Conservation (phyloP, 2,113 vertebrate genomes). For the Sigmodon hispidus region DNA sequence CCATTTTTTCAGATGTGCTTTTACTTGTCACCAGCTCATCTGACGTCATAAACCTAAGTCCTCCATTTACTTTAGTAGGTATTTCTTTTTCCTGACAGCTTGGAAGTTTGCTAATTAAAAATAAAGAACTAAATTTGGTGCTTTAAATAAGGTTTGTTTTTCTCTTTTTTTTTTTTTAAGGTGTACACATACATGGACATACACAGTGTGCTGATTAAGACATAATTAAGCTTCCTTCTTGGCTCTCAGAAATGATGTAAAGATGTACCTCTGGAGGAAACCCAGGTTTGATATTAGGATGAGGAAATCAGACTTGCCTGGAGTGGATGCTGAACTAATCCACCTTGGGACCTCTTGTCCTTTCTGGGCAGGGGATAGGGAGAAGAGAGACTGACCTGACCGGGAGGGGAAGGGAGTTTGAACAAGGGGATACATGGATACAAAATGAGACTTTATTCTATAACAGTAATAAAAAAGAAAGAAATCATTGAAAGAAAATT, state of each 20-base stretch:
- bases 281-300: too few relatives aligned
- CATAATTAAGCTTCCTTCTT: background rate
- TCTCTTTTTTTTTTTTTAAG: background rate
- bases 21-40: slow-evolving; percentile 56
- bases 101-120: background rate
- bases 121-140: background rate
- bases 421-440: too few relatives aligned
- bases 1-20: slow-evolving; percentile 64
- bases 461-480: too few relatives aligned
- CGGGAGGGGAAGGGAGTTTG: too few relatives aligned
- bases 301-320: too few relatives aligned
- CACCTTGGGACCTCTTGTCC: too few relatives aligned
- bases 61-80: background rate
- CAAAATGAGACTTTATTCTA: too few relatives aligned
- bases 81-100: background rate
- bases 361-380: too few relatives aligned
- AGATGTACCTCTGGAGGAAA: too few relatives aligned
- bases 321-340: too few relatives aligned
- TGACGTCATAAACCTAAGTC: slow-evolving; percentile 56
- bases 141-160: slow-evolving; percentile 19
- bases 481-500: background rate
- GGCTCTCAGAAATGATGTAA: too few relatives aligned
- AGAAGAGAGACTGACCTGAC: too few relatives aligned
- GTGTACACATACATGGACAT: background rate
- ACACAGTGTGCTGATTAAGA: background rate